phyloP scores from a whole-genome alignment of 2,113 vertebrate species.

The Piaya cayana region DNA sequence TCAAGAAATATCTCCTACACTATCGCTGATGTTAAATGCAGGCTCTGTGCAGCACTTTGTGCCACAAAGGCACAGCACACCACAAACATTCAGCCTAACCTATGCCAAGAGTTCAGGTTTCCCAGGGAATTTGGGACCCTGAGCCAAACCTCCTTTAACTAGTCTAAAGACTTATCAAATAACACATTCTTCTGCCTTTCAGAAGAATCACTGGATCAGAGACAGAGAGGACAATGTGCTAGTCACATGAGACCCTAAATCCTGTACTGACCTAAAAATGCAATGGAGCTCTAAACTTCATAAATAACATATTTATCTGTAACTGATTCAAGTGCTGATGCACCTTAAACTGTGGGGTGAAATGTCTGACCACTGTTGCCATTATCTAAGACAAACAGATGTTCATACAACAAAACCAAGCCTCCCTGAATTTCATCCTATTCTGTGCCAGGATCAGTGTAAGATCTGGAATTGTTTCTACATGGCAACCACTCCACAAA shows the following conservation, averaged over 20 bases:
- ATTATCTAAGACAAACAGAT: background rate
- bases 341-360: background rate
- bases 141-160: conserved; percentile 37
- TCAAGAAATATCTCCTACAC: background rate
- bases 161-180: conserved; percentile 54
- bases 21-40: background rate
- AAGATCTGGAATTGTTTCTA: conserved; percentile 11
- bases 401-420: background rate
- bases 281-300: conserved; percentile 47
- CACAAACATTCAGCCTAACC: background rate
- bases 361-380: background rate
- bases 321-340: background rate
- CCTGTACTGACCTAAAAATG: conserved; percentile 56
- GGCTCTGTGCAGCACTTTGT: background rate
- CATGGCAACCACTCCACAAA: background rate
- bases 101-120: conserved; percentile 32
- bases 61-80: background rate
- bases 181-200: conserved; percentile 57
- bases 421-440: background rate
- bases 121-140: conserved; percentile 12
- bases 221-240: conserved; percentile 54
- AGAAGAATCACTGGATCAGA: conserved; percentile 64
- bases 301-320: conserved; percentile 41
- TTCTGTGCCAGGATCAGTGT: background rate
- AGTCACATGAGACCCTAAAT: conserved; percentile 56